Base-by-base conservation (phyloP, 1,140 invertebrate species). In the Drosophila albomicans region DNA sequence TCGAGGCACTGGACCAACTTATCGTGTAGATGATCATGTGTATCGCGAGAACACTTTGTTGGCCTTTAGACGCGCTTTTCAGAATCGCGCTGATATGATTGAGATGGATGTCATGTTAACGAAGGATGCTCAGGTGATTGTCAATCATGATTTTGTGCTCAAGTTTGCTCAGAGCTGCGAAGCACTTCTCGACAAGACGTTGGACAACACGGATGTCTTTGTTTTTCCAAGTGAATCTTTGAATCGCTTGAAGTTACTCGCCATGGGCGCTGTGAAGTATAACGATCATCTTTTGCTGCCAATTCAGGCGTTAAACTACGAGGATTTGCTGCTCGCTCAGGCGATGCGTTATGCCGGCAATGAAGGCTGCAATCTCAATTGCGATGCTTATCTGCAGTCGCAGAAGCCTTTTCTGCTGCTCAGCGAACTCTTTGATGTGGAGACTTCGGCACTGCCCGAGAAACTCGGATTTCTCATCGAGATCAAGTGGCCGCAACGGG, bases 381-480 rank as follows among this genome's bases (percentile, higher is more conserved):
- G 94, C 75, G 95, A 95, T 87, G 94, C 96, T 78, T 95, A 96
- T 85, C 89, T 96, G 49, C 95, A 96, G 76, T 96, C 98, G 76
- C 96, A 98, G 92, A 96, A 97, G 79, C 98, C 98, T 1, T 99
- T 99, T 90, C 98, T 98, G 5, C 97, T 96, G 2, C 93, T 99
- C 5, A 94, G 97, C 86, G 94, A 96, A 49, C 94, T 95, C 0
- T 92, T 99, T n/a, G 30, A 66, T 8, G 10, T 43, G 1, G 94
- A 96, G 79, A 93, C 93, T 16, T 93, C 99, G 0, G 95, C 96
- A 79, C 93, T 94, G 16, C 57, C 67, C 0, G n/a, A 13, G 0
- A 95, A 96, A 81, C 95, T 97, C 65, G 98, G 98, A 2, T 98
- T 98, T 79, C 98, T 98, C 92, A 95, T 99, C 72, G 98, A 99